Conservation (phyloP, 2,888 invertebrate species). For the Agelastica alni region DNA sequence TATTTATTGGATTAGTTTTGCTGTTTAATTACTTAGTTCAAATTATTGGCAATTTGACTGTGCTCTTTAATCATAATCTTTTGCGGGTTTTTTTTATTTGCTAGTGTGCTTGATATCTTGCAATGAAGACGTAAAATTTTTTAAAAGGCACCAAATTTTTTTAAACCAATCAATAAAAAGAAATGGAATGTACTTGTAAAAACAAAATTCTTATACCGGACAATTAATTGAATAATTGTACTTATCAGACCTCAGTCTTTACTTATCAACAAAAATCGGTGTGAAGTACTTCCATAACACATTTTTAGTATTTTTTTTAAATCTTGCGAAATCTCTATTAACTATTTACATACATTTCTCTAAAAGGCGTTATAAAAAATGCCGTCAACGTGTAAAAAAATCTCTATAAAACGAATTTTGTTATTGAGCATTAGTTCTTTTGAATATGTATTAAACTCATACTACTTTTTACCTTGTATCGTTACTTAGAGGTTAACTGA, state of each 20-base stretch:
- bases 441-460: conserved; percentile 20
- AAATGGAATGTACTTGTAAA: conserved; percentile 9
- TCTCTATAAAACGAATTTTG: conserved; percentile 12
- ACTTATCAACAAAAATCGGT: conserved; percentile 5
- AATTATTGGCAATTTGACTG: too few relatives aligned
- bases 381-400: conserved; percentile 13
- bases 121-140: too few relatives aligned
- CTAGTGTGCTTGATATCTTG: too few relatives aligned
- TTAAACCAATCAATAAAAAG: conserved; percentile 1
- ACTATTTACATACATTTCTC: not conserved
- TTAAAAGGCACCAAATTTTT: conserved; percentile 9
- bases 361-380: not conserved
- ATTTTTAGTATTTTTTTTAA: too few relatives aligned
- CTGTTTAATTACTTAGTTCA: too few relatives aligned
- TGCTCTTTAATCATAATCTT: too few relatives aligned
- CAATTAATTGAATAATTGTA: conserved; percentile 1
- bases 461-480: conserved; percentile 28
- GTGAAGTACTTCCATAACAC: not conserved
- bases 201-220: not conserved
- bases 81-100: too few relatives aligned
- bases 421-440: conserved; percentile 34
- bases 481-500: too few relatives aligned
- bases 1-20: too few relatives aligned
- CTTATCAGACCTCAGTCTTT: conserved; percentile 11
- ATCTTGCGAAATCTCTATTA: not conserved